phyloP scores from a whole-genome alignment of 2,888 invertebrate genomes.

The Glomeris marginata region DNA sequence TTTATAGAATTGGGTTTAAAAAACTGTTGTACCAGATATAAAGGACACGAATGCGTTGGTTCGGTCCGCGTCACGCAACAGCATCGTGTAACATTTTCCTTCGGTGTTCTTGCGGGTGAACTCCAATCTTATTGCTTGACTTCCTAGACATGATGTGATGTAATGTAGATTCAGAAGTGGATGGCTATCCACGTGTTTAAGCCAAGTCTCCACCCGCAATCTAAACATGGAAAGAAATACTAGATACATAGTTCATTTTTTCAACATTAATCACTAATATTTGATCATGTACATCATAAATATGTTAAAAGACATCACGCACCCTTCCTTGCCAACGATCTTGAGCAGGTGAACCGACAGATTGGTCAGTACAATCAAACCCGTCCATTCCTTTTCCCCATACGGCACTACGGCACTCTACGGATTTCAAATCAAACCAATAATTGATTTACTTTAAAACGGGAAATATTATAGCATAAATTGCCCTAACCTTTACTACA shows the following conservation, averaged over 20 bases:
- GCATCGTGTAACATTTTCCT: conserved; percentile 5
- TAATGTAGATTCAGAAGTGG: not conserved
- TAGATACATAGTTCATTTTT: not conserved
- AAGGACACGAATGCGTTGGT: conserved; percentile 10
- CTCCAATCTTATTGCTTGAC: conserved; percentile 11
- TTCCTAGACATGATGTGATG: conserved; percentile 8
- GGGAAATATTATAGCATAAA: not conserved
- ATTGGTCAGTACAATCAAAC: conserved; percentile 8
- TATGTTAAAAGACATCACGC: too few relatives aligned
- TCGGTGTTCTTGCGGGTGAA: conserved; percentile 6
- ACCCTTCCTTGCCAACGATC: conserved; percentile 6
- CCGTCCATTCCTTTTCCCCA: conserved; percentile 7
- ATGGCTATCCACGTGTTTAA: conserved; percentile 1
- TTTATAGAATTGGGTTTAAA: not conserved
- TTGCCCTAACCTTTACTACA: conserved; percentile 8
- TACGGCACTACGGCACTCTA: conserved; percentile 7
- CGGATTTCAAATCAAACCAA: not conserved
- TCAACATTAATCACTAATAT: too few relatives aligned
- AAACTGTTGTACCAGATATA: not conserved
- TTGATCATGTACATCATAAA: too few relatives aligned
- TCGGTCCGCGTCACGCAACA: conserved; percentile 11
- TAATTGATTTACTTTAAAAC: not conserved
- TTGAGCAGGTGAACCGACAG: conserved; percentile 11
- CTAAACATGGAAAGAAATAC: not conserved
- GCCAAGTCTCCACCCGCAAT: conserved; percentile 3